phyloP scores from a whole-genome alignment of 2,888 invertebrate species.

The Aphelenchoides bicaudatus region DNA sequence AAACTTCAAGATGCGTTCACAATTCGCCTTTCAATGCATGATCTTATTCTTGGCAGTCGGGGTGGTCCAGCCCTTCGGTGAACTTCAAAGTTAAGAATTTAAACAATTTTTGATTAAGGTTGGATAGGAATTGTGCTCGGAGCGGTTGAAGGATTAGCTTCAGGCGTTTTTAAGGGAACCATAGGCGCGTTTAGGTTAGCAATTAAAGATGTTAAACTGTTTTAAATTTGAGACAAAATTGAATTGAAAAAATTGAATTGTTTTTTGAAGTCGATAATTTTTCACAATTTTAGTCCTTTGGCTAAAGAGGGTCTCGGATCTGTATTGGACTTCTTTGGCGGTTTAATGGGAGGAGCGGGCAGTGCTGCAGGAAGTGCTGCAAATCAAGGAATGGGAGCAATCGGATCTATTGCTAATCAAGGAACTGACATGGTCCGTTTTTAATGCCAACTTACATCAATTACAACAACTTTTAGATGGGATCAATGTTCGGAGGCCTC shows the following conservation, averaged over 20 bases:
- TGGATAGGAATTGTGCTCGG: too few relatives aligned
- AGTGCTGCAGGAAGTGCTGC: background rate
- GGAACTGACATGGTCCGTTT: slow-evolving; percentile 1
- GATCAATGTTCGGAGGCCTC: background rate
- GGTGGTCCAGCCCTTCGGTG: background rate
- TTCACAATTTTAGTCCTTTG: too few relatives aligned
- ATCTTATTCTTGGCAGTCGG: background rate
- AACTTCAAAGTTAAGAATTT: too few relatives aligned
- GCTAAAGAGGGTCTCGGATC: slow-evolving; percentile 8
- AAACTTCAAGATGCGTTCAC: background rate
- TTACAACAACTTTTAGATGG: too few relatives aligned
- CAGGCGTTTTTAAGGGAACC: background rate
- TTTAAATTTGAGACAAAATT: too few relatives aligned
- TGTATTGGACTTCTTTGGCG: background rate
- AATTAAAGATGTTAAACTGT: too few relatives aligned
- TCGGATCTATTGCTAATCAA: slow-evolving; percentile 1
- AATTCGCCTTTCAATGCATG: background rate
- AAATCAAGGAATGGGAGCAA: background rate
- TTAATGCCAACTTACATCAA: too few relatives aligned
- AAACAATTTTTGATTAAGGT: too few relatives aligned
- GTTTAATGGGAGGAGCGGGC: background rate
- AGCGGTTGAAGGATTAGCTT: background rate
- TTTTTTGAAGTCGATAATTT: too few relatives aligned
- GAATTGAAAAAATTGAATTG: too few relatives aligned
- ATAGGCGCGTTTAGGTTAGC: slow-evolving; percentile 11